phyloP scores from a whole-genome alignment of 2,797 vertebrate species.

The Sebastes minor region DNA sequence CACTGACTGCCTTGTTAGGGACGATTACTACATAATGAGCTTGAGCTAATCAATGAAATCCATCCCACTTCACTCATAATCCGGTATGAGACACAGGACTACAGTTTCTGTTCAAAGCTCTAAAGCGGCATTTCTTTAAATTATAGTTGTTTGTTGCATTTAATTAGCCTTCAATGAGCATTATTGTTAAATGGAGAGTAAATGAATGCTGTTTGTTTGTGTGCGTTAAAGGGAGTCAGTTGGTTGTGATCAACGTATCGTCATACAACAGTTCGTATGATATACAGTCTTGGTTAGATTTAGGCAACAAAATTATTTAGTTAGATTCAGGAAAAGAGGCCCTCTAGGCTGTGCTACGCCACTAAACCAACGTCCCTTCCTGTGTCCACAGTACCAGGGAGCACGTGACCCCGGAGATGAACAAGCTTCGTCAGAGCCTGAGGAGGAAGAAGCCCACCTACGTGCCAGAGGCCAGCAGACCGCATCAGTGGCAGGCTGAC shows the following conservation, averaged over 20 bases:
- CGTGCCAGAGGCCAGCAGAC: conserved; percentile 91
- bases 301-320: background rate
- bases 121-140: conserved; percentile 18
- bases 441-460: conserved; percentile 92
- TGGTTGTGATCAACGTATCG: background rate
- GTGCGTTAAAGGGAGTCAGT: background rate
- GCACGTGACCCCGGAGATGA: conserved; percentile 89
- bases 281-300: background rate
- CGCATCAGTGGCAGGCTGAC: conserved; percentile 94
- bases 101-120: background rate
- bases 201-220: background rate
- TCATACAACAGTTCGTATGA: background rate
- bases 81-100: background rate
- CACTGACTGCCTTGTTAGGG: conserved; percentile 32
- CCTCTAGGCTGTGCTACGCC: background rate
- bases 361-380: background rate
- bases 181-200: background rate
- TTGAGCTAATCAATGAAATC: conserved; percentile 49
- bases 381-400: conserved; percentile 76
- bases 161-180: conserved; percentile 1
- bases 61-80: conserved; percentile 29
- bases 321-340: background rate
- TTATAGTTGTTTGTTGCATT: conserved; percentile 1
- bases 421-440: conserved; percentile 94
- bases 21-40: conserved; percentile 46